Base-by-base conservation (phyloP, 2,888 invertebrate species). In the Cordylochernes scorpioides region DNA sequence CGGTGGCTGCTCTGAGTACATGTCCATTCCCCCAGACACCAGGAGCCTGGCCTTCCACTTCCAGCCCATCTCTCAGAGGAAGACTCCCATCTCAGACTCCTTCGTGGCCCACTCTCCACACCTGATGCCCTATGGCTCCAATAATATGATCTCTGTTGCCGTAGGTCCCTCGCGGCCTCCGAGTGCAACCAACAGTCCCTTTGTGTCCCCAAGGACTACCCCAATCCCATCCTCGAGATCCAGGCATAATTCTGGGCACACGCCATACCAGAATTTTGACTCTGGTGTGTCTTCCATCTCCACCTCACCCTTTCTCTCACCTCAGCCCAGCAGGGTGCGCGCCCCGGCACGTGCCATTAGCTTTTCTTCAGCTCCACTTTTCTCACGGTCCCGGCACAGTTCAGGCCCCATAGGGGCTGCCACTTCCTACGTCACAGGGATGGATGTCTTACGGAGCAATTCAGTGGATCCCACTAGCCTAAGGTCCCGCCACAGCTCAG, bases 21-120 rank as follows among this genome's bases (percentile, higher is more conserved):
- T 36, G 18, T 36, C 38, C 32, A 30, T 40, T 25, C 40, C 42
- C 8, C 72, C 71, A 7, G 73, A 71, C 37, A 67, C 71, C 24
- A 61, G 70, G 36, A 64, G 71, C 26, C 68, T 71, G 48, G 70
- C 71, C 47, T 78, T 73, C 49, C 74, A 70, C 50, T 80, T 80
- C 46, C 71, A 71, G 17, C 78, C 78, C 1, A 80, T 80, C 46
- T 74, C 75, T 18, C 73, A 73, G 6, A 67, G 67, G 15, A 41
- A 44, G 30, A 44, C 45, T 18, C 42, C 44, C 15, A 37, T 42
- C 17, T 40, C 43, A 5, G 44, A 44, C 19, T 32, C 30, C 10
- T 17, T 10, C 15, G 13, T 15, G 24, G 21, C 10, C 24, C 27
- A 25, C 17, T 15, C 15, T 13, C 15, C 28, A 5, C 18, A 14